Base-by-base conservation (phyloP, 2,113 vertebrate genomes). In the Datnioides undecimradiatus region DNA sequence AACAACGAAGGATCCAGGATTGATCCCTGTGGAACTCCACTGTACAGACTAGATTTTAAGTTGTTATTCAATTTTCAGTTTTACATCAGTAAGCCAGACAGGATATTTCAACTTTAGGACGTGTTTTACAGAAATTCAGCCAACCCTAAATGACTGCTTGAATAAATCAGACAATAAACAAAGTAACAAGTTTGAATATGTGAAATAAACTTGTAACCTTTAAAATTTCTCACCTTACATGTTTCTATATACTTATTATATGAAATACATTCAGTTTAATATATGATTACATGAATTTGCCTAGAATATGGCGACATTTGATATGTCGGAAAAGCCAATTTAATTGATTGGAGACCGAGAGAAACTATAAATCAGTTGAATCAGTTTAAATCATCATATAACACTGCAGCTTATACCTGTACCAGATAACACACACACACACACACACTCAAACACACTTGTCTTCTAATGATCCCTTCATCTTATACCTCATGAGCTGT, bases 381-480 rank as follows among this genome's bases (percentile, higher is more conserved):
- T 68, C 48, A 10, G 12, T 52, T 57, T 71, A 7, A 46, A 76
- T 71, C 59, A 36, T 6, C 58, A 33, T 46, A 10, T 43, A 40
- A 45, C 41, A 62, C 79, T 43, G 46, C 76, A 36, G 63, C 21
- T 3, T 38, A 36, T 58, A 51, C 16, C 23, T 31, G 36, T 25
- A 31, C n/a, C 1, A 23, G 11, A 51, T 27, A 41, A 49, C 60
- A 60, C 60, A 60, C 62, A 70, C 65, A 62, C 57, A 49, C 69
- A 59, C 52, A 70, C 55, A 52, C 57, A 82, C 41, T 43, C 43
- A 64, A 73, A 71, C 38, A 51, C 59, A 31, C 31, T 11, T 82
- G 29, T 60, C 68, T 68, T 85, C 72, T 62, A 65, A 82, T 71
- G 76, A 80, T 80, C 83, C 55, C 76, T 73, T 63, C 27, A 45